phyloP scores from a whole-genome alignment of 2,888 invertebrate genomes.

The Tigriopus californicus region DNA sequence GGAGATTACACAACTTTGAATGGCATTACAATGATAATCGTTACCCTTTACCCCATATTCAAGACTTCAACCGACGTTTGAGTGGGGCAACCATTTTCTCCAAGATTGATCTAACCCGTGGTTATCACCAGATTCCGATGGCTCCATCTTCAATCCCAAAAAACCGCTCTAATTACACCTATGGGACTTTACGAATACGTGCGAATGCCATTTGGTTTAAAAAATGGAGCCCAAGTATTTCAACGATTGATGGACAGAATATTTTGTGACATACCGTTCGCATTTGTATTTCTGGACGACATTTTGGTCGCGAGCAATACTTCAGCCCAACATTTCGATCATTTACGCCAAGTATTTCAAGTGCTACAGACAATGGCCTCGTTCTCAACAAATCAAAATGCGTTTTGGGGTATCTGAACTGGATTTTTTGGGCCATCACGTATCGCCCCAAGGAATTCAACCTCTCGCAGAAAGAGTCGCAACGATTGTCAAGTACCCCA shows the following conservation, averaged over 20 bases:
- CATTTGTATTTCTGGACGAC: slow-evolving; percentile 25
- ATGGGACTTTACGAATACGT: slow-evolving; percentile 21
- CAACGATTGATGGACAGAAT: slow-evolving; percentile 19
- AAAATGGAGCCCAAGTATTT: slow-evolving; percentile 28
- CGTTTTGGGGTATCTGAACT: not conserved
- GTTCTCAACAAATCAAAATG: not conserved
- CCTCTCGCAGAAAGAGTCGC: slow-evolving; percentile 14
- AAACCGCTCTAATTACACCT: slow-evolving; percentile 27
- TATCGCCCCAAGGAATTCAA: slow-evolving; percentile 8
- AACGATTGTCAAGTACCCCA: slow-evolving; percentile 16
- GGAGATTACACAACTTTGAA: slow-evolving; percentile 27
- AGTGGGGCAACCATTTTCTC: slow-evolving; percentile 17
- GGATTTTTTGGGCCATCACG: slow-evolving; percentile 16
- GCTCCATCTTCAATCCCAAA: slow-evolving; percentile 17
- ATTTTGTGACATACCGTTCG: slow-evolving; percentile 22
- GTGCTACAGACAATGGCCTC: not conserved
- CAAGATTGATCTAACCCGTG: slow-evolving; percentile 22
- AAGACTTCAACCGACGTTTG: slow-evolving; percentile 22
- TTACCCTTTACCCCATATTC: slow-evolving; percentile 20
- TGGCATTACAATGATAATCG: slow-evolving; percentile 22
- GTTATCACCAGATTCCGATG: slow-evolving; percentile 28
- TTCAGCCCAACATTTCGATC: not conserved
- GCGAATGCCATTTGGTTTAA: too few species aligned
- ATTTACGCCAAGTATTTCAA: not conserved
- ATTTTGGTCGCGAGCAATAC: slow-evolving; percentile 19